Evolutionary conservation across 2,797 vertebrate genomes (phyloP), one percentile per base, ranked within the genome.

Genomic region (Intellagama lesueurii): DNA sequence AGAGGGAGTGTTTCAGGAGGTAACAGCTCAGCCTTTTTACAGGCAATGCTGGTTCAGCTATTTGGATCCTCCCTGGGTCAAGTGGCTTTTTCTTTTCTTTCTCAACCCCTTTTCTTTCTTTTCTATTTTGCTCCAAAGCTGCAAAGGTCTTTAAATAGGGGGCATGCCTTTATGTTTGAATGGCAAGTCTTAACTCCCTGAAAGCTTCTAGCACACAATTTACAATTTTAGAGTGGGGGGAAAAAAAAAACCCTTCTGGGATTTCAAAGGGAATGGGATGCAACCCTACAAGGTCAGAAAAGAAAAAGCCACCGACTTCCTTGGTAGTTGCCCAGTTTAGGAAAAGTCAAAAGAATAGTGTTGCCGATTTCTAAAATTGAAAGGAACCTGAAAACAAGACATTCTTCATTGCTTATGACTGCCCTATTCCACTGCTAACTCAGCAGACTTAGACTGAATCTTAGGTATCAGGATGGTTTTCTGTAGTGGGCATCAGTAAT

Each of bases 1-100:
- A 70, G 1, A 32, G 22, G 56, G 7, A 69, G n/a, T 56, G 9
- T 8, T 24, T 82, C 30, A 22, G 49, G 19, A 11, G 64, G 78
- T 44, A 82, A 47, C 17, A 64, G 32, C 26, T 49, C 60, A 52
- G 32, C 19, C 40, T 49, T 64, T 85, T 73, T 85, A 87, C 92
- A 86, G 88, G 92, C 90, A 90, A 60, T 66, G 87, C 70, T 76
- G 35, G 30, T 28, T 77, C 66, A 32, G 22, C 40, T 81, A 40
- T 68, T 86, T 52, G 44, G 47, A 68, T 79, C n/a, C 72, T 76
- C 35, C 68, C 44, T 85, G 70, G 26, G 69, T 76, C 79, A 75
- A 90, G 60, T 64, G 60, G 17, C 52, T 56, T 56, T 56, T 56
- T 52, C 5, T 52, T 52, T 52, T 52, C 49, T 52, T 52, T 14